Conservation (phyloP, 2,113 vertebrate genomes). For the Peromyscus maniculatus region DNA sequence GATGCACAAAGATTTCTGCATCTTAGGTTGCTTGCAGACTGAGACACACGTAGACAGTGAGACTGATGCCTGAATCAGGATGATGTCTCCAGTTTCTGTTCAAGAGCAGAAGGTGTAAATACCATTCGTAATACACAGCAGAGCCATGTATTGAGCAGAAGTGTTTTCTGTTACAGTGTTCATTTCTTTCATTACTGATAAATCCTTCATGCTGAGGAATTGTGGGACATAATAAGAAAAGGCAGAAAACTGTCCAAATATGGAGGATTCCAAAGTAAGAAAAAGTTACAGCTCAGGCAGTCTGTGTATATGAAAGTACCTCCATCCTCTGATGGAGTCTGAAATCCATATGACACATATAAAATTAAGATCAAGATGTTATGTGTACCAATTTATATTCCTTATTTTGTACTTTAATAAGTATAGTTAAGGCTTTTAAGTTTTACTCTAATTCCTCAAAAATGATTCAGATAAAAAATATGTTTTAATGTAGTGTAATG, state of each 20-base stretch:
- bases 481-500: too few species aligned
- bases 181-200: not conserved
- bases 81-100: not conserved
- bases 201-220: not conserved
- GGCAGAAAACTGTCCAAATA: not conserved
- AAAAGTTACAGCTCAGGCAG: not conserved
- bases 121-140: not conserved
- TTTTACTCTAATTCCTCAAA: not conserved
- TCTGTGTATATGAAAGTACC: not conserved
- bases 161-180: not conserved
- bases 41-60: not conserved
- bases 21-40: not conserved
- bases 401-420: not conserved
- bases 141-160: not conserved
- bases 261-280: not conserved
- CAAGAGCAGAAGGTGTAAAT: not conserved
- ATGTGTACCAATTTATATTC: not conserved
- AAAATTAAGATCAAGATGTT: not conserved
- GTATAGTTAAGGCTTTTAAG: rapidly evolving
- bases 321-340: not conserved
- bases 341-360: not conserved
- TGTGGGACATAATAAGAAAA: not conserved
- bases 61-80: not conserved
- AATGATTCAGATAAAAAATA: not conserved
- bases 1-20: not conserved